These are phyloP conservation scores for Hypsibius dujardini DNA, from an alignment of 1,140 invertebrate genomes.

Conservation along the genomic window DNA sequence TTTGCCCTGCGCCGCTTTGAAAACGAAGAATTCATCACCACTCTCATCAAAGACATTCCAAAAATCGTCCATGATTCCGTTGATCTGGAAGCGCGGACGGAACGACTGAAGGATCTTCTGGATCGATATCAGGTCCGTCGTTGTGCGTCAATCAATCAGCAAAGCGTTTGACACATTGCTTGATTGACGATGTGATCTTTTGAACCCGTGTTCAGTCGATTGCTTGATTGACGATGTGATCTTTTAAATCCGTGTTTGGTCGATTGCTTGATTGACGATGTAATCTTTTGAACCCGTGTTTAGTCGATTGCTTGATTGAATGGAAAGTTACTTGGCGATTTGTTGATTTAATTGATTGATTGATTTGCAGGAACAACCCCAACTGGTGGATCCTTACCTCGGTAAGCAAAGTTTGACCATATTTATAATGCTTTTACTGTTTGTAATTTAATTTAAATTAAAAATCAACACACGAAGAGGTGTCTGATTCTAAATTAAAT, in stretches of 20 bases:
- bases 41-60: slow-evolving; percentile 1
- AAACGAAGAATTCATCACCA: slow-evolving; percentile 7
- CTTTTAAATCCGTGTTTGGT: too few relatives aligned
- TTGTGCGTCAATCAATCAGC: too few relatives aligned
- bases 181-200: too few relatives aligned
- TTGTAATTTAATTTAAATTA: slow-evolving; percentile 15
- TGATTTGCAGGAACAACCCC: slow-evolving; percentile 54
- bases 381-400: slow-evolving; percentile 69
- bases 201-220: too few relatives aligned
- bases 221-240: too few relatives aligned
- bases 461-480: slow-evolving; percentile 15
- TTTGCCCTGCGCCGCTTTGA: slow-evolving; percentile 16
- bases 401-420: slow-evolving; percentile 29
- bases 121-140: slow-evolving; percentile 52
- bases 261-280: too few relatives aligned
- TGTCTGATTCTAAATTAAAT: background rate
- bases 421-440: slow-evolving; percentile 19
- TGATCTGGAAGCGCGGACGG: slow-evolving; percentile 37
- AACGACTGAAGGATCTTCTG: slow-evolving; percentile 46
- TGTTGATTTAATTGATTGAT: too few relatives aligned
- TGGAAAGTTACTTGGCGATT: too few relatives aligned
- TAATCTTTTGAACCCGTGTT: too few relatives aligned
- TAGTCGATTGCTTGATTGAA: too few relatives aligned
- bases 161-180: too few relatives aligned
- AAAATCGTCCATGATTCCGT: slow-evolving; percentile 19